Conservation (phyloP, 2,888 invertebrate species). For the Patella depressa region DNA sequence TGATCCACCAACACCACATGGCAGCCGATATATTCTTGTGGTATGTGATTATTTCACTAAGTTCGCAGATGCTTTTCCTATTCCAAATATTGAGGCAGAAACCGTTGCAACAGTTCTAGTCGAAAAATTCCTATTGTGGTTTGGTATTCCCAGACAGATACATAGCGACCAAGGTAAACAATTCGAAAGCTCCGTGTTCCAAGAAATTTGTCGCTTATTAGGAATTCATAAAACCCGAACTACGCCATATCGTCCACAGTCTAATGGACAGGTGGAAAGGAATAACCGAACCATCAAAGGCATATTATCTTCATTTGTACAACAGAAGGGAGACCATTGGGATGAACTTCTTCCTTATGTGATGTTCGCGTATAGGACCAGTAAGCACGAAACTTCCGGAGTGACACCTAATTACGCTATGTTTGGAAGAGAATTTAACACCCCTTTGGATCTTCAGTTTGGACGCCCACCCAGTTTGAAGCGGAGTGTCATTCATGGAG, state of each 20-base stretch:
- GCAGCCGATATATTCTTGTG: slow-evolving; percentile 36
- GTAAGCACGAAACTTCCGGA: neutral
- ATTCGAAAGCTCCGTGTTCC: slow-evolving; percentile 3
- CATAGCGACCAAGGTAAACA: slow-evolving; percentile 1
- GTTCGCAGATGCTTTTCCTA: slow-evolving; percentile 33
- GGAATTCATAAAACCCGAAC: neutral
- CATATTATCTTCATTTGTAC: neutral
- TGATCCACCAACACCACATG: slow-evolving; percentile 27
- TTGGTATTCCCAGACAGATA: slow-evolving; percentile 1
- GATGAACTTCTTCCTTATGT: neutral
- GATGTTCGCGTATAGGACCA: neutral
- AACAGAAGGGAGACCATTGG: neutral
- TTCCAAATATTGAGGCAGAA: slow-evolving; percentile 32
- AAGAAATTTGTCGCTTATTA: slow-evolving; percentile 1
- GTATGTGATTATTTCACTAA: slow-evolving; percentile 39
- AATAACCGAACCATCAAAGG: slow-evolving; percentile 1
- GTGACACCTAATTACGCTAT: slow-evolving; percentile 4
- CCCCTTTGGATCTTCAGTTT: neutral
- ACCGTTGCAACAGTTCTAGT: slow-evolving; percentile 35
- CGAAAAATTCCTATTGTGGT: slow-evolving; percentile 19
- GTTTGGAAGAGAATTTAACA: slow-evolving; percentile 5
- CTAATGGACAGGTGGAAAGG: neutral
- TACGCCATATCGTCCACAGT: neutral
- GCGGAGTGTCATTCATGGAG: neutral
- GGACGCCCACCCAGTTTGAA: slow-evolving; percentile 1